Evolutionary conservation across 2,797 vertebrate species (phyloP), one percentile per base, ranked within the genome.

Genomic region (Erpetoichthys calabaricus): DNA sequence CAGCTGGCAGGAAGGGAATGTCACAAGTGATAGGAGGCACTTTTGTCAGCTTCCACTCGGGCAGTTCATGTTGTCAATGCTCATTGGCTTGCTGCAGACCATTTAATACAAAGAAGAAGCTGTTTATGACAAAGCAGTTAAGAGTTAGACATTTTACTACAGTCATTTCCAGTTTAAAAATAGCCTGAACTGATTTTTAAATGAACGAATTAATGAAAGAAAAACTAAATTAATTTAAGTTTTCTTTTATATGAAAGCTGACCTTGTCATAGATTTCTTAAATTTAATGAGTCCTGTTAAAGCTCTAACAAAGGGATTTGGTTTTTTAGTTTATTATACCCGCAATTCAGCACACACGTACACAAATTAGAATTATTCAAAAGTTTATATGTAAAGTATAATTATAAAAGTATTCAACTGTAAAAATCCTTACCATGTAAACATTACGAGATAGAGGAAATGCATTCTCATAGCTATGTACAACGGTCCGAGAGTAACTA

Each of bases 341-440:
- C 84, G 79, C 78, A 74, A 74, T 71, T 72, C 73, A 79, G 78
- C 79, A 85, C 80, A 82, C 70, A 65, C 25, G 25, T 25, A 25
- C 45, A 70, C 70, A 64, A 76, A 60, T 46, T 64, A 69, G 80
- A 60, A 63, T 77, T 82, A 83, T 83, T 81, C 70, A 79, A 87
- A 87, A 84, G 69, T 79, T 78, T 76, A 80, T 79, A 78, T 76
- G 73, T 85, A 89, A 91, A 88, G 83, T 84, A 86, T 70, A 79
- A 65, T 82, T 92, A 93, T 81, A 96, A 97, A 96, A 97, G 87
- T 92, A 88, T 83, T 77, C 75, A 89, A 89, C 79, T 86, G 84
- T 91, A 92, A 87, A 94, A 97, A 91, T 82, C 82, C 76, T 84
- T 79, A 85, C 86, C 78, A 78, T 92, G 89, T 97, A 97, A 98